These are phyloP conservation scores for Tanytarsus gracilentus DNA, from an alignment of 2,888 invertebrate species.

Conservation along the genomic window DNA sequence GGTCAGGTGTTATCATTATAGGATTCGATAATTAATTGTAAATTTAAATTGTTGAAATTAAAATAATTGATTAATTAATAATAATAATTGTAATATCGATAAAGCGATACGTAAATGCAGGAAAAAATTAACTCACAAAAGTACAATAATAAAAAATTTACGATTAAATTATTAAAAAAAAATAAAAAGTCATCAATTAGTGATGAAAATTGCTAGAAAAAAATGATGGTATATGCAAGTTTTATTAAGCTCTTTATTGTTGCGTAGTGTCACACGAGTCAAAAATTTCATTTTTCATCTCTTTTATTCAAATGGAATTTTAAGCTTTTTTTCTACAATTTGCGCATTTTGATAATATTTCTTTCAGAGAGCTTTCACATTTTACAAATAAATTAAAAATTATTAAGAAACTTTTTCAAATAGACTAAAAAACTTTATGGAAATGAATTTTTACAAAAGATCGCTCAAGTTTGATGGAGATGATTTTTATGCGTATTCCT, in stretches of 20 bases:
- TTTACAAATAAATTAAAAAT: too few species aligned
- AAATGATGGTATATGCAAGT: too few species aligned
- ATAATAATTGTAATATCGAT: neutral
- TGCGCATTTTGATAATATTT: too few species aligned
- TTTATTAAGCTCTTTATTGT: too few species aligned
- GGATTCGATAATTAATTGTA: slow-evolving; percentile 11
- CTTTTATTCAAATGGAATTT: too few species aligned
- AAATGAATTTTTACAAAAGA: neutral
- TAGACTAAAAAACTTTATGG: neutral
- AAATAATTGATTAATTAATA: neutral
- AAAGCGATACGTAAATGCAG: slow-evolving; percentile 7
- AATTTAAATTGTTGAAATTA: slow-evolving; percentile 23
- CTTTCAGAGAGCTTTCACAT: too few species aligned
- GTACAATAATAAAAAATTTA: slow-evolving; percentile 1
- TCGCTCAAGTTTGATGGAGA: neutral
- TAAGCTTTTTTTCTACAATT: too few species aligned
- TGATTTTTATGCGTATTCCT: slow-evolving; percentile 55
- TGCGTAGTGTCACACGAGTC: too few species aligned
- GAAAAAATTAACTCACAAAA: slow-evolving; percentile 3
- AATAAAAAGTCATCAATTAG: neutral
- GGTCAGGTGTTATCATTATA: slow-evolving; percentile 15
- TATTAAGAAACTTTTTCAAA: too few species aligned
- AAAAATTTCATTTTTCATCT: too few species aligned
- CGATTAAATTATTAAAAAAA: neutral
- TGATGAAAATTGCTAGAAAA: too few species aligned